Evolutionary conservation across 2,113 vertebrate genomes (phyloP).

Genomic region (Puma concolor): DNA sequence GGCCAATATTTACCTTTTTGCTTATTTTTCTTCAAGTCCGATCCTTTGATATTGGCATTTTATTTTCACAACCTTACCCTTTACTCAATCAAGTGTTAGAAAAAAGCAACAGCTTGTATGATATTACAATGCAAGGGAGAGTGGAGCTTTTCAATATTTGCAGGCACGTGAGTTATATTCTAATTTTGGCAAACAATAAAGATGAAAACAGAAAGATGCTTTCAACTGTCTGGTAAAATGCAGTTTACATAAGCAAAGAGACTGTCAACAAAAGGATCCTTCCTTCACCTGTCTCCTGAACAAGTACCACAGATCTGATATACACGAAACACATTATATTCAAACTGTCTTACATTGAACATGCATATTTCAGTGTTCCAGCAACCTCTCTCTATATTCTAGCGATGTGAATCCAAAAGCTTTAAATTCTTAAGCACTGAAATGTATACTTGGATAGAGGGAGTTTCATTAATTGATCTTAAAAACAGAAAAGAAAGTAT

Average conservation of each 20-base stretch:
- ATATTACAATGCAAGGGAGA: background rate
- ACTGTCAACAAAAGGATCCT: slow-evolving; percentile 62
- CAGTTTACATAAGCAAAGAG: slow-evolving; percentile 68
- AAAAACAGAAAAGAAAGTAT: background rate
- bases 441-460: background rate
- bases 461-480: background rate
- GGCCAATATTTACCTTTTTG: background rate
- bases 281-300: slow-evolving; percentile 69
- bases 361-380: slow-evolving; percentile 74
- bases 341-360: slow-evolving; percentile 58
- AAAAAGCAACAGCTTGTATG: background rate
- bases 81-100: background rate
- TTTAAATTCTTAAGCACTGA: slow-evolving; percentile 1
- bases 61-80: slow-evolving; percentile 44
- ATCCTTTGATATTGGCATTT: background rate
- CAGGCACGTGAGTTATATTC: slow-evolving; percentile 62
- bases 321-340: slow-evolving; percentile 63
- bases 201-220: slow-evolving; percentile 34
- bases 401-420: background rate
- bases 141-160: slow-evolving; percentile 29
- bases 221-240: slow-evolving; percentile 47
- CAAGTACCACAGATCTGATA: slow-evolving; percentile 68
- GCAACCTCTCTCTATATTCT: slow-evolving; percentile 73
- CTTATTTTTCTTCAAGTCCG: background rate
- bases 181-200: slow-evolving; percentile 49